Conservation (phyloP, 2,113 vertebrate genomes). For the Periophthalmus modestus region DNA sequence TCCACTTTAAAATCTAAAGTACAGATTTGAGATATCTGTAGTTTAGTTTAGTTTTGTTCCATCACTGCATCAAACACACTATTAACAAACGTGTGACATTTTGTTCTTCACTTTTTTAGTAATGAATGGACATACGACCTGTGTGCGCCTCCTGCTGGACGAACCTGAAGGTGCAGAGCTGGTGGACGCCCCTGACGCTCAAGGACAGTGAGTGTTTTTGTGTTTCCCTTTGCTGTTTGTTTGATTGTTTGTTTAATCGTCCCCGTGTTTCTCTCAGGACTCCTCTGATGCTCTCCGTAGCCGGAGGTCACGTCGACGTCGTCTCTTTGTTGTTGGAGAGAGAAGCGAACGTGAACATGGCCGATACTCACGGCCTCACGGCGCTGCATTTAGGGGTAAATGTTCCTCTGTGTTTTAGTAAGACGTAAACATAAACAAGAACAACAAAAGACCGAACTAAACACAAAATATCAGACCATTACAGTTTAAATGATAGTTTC, state of each 20-base stretch:
- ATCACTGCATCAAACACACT: too few relatives aligned
- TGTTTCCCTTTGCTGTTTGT: background rate
- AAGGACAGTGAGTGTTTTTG: constrained; percentile 90
- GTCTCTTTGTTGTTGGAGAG: constrained; percentile 94
- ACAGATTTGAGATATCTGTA: too few relatives aligned
- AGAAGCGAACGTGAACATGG: constrained; percentile 86
- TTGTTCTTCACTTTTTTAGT: constrained; percentile 66
- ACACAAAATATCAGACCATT: too few relatives aligned
- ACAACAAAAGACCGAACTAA: too few relatives aligned
- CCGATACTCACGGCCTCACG: constrained; percentile 87
- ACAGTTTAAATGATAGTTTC: too few relatives aligned
- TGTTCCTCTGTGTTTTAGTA: background rate
- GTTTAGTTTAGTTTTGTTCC: too few relatives aligned
- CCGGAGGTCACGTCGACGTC: constrained; percentile 90
- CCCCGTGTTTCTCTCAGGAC: constrained; percentile 78
- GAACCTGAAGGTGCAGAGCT: constrained; percentile 83
- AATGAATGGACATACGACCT: constrained; percentile 93
- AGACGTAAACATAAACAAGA: too few relatives aligned
- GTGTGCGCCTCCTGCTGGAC: constrained; percentile 90
- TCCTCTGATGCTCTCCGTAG: constrained; percentile 94
- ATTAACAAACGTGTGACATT: constrained; percentile 1
- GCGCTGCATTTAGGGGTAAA: constrained; percentile 93
- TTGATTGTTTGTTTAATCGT: background rate
- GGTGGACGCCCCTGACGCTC: constrained; percentile 86
- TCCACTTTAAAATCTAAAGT: too few relatives aligned